Evolutionary conservation across 2,888 invertebrate genomes (phyloP).

Genomic region (Scaptomyza reducta): DNA sequence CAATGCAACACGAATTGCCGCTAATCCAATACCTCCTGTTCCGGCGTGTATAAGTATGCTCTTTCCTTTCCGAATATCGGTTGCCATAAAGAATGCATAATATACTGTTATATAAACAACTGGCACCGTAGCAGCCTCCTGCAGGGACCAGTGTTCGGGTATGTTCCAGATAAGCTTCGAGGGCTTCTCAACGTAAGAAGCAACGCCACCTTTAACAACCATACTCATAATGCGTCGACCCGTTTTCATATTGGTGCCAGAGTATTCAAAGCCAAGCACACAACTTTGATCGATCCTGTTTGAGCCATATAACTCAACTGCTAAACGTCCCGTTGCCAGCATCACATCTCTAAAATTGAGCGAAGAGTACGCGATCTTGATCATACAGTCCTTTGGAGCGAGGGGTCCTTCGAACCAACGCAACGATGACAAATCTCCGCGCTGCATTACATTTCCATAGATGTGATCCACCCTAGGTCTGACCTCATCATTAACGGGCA

Average conservation of each 20-base stretch:
- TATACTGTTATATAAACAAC: slow-evolving; percentile 90
- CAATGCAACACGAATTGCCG: slow-evolving; percentile 90
- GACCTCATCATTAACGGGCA: slow-evolving; percentile 84
- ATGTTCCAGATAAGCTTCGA: slow-evolving; percentile 86
- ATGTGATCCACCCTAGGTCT: slow-evolving; percentile 87
- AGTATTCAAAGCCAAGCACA: slow-evolving; percentile 89
- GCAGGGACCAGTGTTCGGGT: slow-evolving; percentile 89
- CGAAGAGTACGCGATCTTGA: slow-evolving; percentile 87
- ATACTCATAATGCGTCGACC: slow-evolving; percentile 89
- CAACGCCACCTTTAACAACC: slow-evolving; percentile 85
- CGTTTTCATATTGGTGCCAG: slow-evolving; percentile 86
- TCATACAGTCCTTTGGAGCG: slow-evolving; percentile 85
- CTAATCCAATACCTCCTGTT: slow-evolving; percentile 90
- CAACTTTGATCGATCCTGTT: slow-evolving; percentile 88
- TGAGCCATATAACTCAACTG: slow-evolving; percentile 91
- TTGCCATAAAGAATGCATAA: slow-evolving; percentile 84
- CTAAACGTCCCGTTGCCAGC: slow-evolving; percentile 95
- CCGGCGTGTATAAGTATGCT: slow-evolving; percentile 86
- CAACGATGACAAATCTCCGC: slow-evolving; percentile 94
- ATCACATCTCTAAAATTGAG: slow-evolving; percentile 98
- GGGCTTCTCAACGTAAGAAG: slow-evolving; percentile 83
- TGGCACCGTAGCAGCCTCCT: slow-evolving; percentile 91
- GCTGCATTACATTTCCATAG: slow-evolving; percentile 90
- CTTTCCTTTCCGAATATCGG: slow-evolving; percentile 82
- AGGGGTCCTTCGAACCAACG: slow-evolving; percentile 91